A percentile compares a stretch with the other conserved stretches of the same genome.
phyloP scores from a whole-genome alignment of 2,113 vertebrate genomes.

The Labeo catla region DNA sequence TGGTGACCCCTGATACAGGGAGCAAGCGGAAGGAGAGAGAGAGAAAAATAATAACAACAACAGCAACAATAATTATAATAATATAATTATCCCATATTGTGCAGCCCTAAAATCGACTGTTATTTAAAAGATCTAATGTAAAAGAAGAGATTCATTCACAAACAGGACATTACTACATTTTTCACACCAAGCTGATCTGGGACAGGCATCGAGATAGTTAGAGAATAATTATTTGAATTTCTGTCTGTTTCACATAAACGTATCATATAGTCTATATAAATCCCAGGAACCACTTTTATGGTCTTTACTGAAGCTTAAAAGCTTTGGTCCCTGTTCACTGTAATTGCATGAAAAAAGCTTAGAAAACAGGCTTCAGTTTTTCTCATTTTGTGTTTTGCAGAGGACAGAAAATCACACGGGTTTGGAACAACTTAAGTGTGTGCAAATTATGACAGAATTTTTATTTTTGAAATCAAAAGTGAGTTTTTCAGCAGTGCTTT shows the following conservation, averaged over 20 bases:
- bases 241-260: background rate
- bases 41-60: background rate
- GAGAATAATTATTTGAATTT: background rate
- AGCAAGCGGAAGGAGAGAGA: no score
- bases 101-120: background rate
- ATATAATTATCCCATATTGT: background rate
- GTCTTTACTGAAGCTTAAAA: background rate
- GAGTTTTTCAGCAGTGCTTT: background rate
- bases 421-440: background rate
- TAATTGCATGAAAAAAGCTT: background rate
- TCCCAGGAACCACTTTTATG: background rate
- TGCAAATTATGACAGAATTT: background rate
- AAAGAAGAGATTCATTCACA: background rate
- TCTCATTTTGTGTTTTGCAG: background rate
- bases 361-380: background rate
- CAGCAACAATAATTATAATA: background rate
- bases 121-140: background rate
- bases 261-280: no score
- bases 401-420: background rate
- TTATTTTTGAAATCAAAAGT: background rate
- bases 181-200: background rate
- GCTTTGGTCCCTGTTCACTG: background rate
- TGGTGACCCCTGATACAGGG: no score
- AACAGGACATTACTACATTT: background rate
- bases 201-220: background rate